Evolutionary conservation across 2,113 vertebrate species (phyloP).

Genomic region (Lampris megalopsis): DNA sequence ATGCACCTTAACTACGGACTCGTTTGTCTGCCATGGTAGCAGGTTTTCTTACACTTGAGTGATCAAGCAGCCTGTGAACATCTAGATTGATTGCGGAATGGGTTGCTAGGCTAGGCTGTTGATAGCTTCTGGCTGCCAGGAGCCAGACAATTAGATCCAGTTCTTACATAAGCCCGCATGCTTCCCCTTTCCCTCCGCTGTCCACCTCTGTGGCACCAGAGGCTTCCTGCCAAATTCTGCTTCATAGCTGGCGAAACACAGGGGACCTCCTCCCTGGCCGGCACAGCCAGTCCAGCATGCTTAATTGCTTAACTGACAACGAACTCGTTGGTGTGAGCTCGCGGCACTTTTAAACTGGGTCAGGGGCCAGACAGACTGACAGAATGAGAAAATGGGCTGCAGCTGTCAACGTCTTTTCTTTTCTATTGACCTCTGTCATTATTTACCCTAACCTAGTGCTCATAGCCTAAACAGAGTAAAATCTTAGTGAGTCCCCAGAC

Average conservation of each 20-base stretch:
- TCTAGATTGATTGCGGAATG: neutral
- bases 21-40: neutral
- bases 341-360: slow-evolving; percentile 22
- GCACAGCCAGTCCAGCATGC: neutral
- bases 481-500: too few species aligned
- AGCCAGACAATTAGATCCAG: neutral
- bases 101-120: neutral
- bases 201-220: slow-evolving; percentile 8
- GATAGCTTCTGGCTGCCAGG: neutral
- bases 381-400: slow-evolving; percentile 8
- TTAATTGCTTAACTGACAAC: slow-evolving; percentile 37
- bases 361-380: slow-evolving; percentile 2
- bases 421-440: neutral
- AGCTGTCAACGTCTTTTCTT: neutral
- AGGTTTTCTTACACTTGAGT: neutral
- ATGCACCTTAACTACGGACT: neutral
- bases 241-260: neutral
- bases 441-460: too few species aligned
- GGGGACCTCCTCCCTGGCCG: too few species aligned
- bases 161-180: neutral
- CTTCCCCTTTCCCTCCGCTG: neutral
- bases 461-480: too few species aligned
- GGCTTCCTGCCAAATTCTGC: neutral
- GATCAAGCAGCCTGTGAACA: neutral
- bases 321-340: slow-evolving; percentile 24